Base-by-base conservation (phyloP, 2,888 invertebrate genomes). In the Buathra laborator region DNA sequence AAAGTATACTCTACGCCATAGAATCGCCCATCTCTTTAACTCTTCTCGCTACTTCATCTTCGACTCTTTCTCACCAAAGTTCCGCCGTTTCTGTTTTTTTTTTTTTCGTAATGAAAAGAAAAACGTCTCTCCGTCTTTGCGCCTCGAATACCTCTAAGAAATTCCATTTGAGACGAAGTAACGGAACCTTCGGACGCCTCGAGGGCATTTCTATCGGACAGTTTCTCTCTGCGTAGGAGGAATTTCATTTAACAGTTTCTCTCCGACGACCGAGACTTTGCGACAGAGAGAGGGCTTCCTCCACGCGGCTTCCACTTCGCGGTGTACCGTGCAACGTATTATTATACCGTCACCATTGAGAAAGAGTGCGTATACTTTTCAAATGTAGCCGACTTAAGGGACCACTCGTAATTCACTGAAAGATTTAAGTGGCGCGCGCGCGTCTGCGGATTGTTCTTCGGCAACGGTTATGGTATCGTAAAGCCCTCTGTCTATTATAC, bases 131-230 rank as follows among this genome's bases (percentile, higher is more conserved):
- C 43, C 19, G 6, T 12, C 64, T 59, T 56, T 43, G 75, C 51
- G 66, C 59, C 59, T 64, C 43, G 51, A 16, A 51, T 43, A 66
- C 51, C 66, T 44, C 74, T 43, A 76, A 71, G 81, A 46, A 72
- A 85, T 84, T 87, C 82, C 79, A 87, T 84, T 87, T 80, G 77
- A 72, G 85, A 78, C 78, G 78, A 86, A 86, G 84, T 70, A 66
- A 71, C 81, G 74, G 88, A 83, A 84, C 2, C 62, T 51, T 68
- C 24, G 29, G 62, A 74, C 53, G 12, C 37, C 46, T 43, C n/a
- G 46, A 16, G 37, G n/a, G 37, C 64, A 48, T 64, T 66, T 46
- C 14, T 46, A 24, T 46, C 78, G 29, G 9, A 4, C 29, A 71
- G 14, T 71, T 19, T 14, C 14, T 10, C 79, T 53, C 16, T 16